Percentiles rank a stretch among this genome's conserved stretches.
phyloP scores from a whole-genome alignment of 2,113 vertebrate species.

The Pycnonotus jocosus region DNA sequence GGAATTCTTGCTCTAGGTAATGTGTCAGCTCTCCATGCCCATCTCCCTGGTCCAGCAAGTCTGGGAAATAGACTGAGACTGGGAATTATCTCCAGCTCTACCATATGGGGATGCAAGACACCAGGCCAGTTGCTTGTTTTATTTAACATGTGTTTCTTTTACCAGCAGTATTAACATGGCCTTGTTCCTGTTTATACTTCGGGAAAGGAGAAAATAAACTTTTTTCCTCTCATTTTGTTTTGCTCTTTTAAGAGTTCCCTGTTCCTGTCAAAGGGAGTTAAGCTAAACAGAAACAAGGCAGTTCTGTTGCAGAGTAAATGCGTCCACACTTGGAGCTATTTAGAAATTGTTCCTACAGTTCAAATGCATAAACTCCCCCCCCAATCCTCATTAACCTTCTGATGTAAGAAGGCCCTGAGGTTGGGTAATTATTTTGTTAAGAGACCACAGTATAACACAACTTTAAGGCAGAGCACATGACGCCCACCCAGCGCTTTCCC shows the following conservation, averaged over 20 bases:
- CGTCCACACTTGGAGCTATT: not conserved
- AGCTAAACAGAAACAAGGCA: conserved; percentile 31
- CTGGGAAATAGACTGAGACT: not conserved
- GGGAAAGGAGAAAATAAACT: conserved; percentile 38
- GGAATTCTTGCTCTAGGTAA: not conserved
- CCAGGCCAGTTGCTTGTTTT: not conserved
- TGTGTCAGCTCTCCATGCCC: not conserved
- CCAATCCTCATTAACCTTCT: not conserved
- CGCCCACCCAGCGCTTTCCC: not conserved
- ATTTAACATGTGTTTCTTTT: conserved; percentile 18
- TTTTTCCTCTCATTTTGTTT: not conserved
- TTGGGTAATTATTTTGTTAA: not conserved
- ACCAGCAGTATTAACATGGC: not conserved
- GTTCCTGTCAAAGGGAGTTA: conserved; percentile 43
- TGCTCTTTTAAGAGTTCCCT: not conserved
- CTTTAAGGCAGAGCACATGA: not conserved
- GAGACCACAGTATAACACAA: not conserved
- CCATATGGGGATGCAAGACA: not conserved
- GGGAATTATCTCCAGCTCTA: not conserved
- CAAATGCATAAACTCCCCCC: not conserved
- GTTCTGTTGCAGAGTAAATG: not conserved
- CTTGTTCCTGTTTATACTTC: conserved; percentile 46
- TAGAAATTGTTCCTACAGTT: not conserved
- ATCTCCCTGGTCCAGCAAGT: not conserved
- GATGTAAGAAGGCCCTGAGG: not conserved